Evolutionary conservation across 2,888 invertebrate genomes (phyloP).

Genomic region (Macrosiphum euphorbiae): DNA sequence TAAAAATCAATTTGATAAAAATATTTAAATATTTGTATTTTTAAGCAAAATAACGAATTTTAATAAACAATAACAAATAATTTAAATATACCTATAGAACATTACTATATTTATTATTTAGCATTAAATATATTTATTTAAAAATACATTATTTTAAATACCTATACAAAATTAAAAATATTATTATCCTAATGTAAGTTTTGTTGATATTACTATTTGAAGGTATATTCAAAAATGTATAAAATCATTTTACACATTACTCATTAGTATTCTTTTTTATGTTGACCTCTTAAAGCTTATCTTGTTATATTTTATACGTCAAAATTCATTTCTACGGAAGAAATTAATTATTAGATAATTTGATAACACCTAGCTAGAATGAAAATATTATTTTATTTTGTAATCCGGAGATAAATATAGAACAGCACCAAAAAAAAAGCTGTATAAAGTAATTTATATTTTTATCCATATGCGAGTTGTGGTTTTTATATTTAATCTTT

Average conservation of each 20-base stretch:
- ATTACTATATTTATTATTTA: no score
- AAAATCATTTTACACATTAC: neutral
- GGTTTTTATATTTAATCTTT: neutral
- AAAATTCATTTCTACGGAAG: conserved; percentile 16
- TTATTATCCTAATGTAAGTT: neutral
- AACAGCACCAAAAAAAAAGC: neutral
- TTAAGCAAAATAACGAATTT: no score
- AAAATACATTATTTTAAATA: neutral
- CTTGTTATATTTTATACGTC: neutral
- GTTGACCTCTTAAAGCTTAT: neutral
- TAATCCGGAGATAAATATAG: neutral
- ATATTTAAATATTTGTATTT: no score
- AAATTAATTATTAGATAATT: conserved; percentile 14
- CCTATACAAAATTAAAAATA: neutral
- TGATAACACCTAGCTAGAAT: neutral
- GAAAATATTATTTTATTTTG: conserved; percentile 13
- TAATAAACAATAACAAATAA: no score
- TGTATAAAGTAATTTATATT: conserved; percentile 33
- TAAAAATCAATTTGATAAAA: no score
- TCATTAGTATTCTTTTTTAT: neutral
- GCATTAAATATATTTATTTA: neutral
- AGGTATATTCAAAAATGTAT: neutral
- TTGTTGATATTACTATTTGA: neutral
- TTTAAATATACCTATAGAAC: no score
- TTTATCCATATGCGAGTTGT: neutral